Evolutionary conservation across 2,113 vertebrate genomes (phyloP).

Genomic region (Ailurus styani): DNA sequence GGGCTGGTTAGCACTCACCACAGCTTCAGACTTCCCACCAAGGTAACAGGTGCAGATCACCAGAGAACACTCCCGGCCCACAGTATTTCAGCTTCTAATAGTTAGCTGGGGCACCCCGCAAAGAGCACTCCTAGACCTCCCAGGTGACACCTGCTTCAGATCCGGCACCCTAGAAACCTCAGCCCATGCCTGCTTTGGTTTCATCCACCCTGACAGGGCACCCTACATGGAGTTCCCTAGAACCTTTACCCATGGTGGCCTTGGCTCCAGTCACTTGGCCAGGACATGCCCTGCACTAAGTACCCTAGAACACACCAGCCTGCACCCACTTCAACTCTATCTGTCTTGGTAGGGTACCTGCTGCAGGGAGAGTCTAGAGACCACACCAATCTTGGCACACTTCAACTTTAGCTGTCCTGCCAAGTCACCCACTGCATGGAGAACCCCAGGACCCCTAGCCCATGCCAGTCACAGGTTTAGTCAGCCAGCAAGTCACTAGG

Average conservation of each 20-base stretch:
- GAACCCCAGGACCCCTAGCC: not conserved
- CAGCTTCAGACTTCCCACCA: not conserved
- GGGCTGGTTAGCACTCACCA: not conserved
- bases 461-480: not conserved
- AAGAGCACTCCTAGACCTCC: not conserved
- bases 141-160: not conserved
- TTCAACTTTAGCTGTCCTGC: not conserved
- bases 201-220: not conserved
- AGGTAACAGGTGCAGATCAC: not conserved
- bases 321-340: not conserved
- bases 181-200: not conserved
- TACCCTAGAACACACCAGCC: not conserved
- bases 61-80: not conserved
- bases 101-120: not conserved
- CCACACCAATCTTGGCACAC: not conserved
- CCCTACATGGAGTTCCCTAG: not conserved
- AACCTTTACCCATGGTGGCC: not conserved
- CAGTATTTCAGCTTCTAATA: not conserved
- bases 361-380: not conserved
- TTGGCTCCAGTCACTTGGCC: not conserved
- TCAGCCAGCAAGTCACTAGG: not conserved
- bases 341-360: not conserved
- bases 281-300: not conserved
- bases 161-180: not conserved
- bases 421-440: not conserved